These are phyloP conservation scores for Tichodroma muraria DNA, from an alignment of 2,113 vertebrate species.

Conservation along the genomic window DNA sequence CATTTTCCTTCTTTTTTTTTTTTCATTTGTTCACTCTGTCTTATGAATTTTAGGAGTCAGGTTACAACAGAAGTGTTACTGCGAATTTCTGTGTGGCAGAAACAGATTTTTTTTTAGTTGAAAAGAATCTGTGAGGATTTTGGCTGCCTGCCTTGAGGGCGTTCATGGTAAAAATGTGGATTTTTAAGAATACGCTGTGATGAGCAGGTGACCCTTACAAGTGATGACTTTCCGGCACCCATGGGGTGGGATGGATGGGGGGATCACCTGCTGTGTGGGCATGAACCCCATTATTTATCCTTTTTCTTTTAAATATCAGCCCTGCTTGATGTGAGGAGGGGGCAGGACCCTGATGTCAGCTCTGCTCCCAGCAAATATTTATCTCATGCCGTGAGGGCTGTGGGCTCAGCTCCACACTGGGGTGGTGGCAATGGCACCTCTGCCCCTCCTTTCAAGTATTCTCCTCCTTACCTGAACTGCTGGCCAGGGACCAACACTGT, in stretches of 20 bases:
- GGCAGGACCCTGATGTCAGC: neutral
- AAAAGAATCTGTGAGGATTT: neutral
- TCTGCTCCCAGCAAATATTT: neutral
- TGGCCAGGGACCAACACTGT: neutral
- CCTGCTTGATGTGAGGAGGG: neutral
- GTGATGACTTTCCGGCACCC: neutral
- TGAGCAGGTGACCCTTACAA: neutral
- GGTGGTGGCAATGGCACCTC: neutral
- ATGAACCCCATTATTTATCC: neutral
- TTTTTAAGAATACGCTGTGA: neutral
- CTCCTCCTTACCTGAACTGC: neutral
- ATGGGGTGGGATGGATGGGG: neutral
- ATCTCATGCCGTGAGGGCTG: fast-evolving
- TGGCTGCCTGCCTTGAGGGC: neutral
- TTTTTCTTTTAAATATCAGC: neutral
- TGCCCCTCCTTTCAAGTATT: neutral
- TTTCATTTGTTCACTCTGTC: neutral
- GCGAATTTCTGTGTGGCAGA: neutral
- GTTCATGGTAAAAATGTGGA: neutral
- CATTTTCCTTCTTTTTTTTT: neutral
- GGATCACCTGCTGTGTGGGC: neutral
- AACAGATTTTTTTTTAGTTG: neutral
- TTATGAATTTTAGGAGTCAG: neutral
- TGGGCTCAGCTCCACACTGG: neutral
- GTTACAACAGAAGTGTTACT: neutral